phyloP scores from a whole-genome alignment of 1,140 invertebrate species.

The Zaprionus camerounensis region DNA sequence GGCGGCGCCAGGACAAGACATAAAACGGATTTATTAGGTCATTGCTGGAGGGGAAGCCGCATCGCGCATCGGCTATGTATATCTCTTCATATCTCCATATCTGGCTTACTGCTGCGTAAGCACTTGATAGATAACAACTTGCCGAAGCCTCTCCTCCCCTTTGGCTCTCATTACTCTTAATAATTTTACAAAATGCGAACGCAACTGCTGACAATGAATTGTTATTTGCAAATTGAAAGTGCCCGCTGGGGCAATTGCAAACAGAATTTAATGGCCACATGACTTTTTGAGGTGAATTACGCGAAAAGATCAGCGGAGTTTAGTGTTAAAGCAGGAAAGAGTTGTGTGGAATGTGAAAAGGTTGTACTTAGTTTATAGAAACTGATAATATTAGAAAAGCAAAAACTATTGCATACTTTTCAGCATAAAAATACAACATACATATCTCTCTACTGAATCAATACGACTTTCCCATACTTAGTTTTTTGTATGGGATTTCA shows the following conservation, averaged over 20 bases:
- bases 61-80: not conserved
- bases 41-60: conserved; percentile 41
- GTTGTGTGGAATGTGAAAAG: not conserved
- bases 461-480: not conserved
- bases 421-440: not conserved
- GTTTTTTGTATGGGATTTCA: not conserved
- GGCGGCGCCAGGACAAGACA: conserved; percentile 75
- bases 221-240: conserved; percentile 67
- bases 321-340: not conserved
- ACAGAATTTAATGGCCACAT: conserved; percentile 8
- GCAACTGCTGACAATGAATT: conserved; percentile 67
- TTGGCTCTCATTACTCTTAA: conserved; percentile 56
- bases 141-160: not conserved
- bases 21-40: conserved; percentile 81
- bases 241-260: not conserved
- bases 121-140: conserved; percentile 46
- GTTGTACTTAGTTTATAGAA: not conserved
- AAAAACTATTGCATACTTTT: conserved; percentile 4
- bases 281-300: not conserved
- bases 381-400: not conserved
- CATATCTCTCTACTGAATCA: not conserved
- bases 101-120: conserved; percentile 42
- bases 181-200: conserved; percentile 58
- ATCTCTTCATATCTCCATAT: conserved; percentile 16
- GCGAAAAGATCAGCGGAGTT: not conserved